Evolutionary conservation across 2,797 vertebrate genomes (phyloP).

Genomic region (Sphaeramia orbicularis): DNA sequence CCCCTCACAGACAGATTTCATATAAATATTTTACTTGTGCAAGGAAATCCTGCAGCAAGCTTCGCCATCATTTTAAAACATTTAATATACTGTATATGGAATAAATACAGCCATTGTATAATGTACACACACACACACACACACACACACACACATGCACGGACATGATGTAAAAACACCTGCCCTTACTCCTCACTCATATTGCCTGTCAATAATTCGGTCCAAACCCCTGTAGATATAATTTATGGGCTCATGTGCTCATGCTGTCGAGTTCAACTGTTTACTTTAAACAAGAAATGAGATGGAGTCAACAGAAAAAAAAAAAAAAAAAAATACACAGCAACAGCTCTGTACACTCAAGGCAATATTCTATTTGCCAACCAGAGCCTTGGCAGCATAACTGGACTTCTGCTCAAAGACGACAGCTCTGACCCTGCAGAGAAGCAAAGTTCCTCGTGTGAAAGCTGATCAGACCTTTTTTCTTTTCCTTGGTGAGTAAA

Average conservation of each 20-base stretch:
- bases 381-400: conserved; percentile 36
- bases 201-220: conserved; percentile 55
- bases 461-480: conserved; percentile 49
- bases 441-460: conserved; percentile 33
- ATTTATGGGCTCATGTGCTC: conserved; percentile 52
- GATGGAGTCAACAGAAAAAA: conserved; percentile 36
- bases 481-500: conserved; percentile 44
- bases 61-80: too few relatives aligned
- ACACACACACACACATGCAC: neutral
- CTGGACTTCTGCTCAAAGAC: conserved; percentile 39
- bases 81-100: too few relatives aligned
- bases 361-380: conserved; percentile 41
- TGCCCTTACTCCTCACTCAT: conserved; percentile 4
- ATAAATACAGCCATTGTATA: conserved; percentile 6
- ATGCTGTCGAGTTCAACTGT: conserved; percentile 47
- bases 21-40: conserved; percentile 46
- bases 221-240: conserved; percentile 55
- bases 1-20: conserved; percentile 32
- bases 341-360: conserved; percentile 31
- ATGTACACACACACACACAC: neutral
- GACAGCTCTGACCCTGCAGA: conserved; percentile 26
- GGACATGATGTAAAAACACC: conserved; percentile 13
- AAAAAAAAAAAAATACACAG: conserved; percentile 21
- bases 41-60: conserved; percentile 24
- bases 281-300: conserved; percentile 62